A percentile compares a stretch with the other conserved stretches of the same genome.
Conservation (phyloP, 2,113 vertebrate species). For the Oryzias melastigma region DNA sequence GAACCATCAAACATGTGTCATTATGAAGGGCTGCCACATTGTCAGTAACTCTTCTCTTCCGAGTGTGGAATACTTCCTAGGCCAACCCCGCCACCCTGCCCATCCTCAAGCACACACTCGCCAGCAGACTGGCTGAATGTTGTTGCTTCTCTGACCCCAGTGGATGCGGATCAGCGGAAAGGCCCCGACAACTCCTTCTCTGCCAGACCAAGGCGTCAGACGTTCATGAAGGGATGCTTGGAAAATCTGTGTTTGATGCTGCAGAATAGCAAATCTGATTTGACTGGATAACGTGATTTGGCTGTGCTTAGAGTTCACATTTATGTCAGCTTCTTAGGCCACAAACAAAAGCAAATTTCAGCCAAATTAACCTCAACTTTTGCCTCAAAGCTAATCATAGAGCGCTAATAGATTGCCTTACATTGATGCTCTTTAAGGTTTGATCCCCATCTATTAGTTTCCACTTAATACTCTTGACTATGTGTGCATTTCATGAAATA, state of each 20-base stretch:
- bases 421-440: conserved; percentile 37
- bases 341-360: conserved; percentile 65
- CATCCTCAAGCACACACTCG: conserved; percentile 1
- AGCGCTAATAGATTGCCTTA: conserved; percentile 51
- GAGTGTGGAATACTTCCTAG: conserved; percentile 52
- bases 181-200: conserved; percentile 56
- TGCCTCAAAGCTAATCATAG: conserved; percentile 52
- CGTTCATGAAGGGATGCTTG: conserved; percentile 63
- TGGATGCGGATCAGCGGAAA: conserved; percentile 69
- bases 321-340: conserved; percentile 48
- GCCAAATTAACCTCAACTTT: conserved; percentile 57
- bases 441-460: conserved; percentile 51
- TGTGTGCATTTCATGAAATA: conserved; percentile 26
- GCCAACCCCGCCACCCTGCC: background rate
- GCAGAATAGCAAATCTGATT: conserved; percentile 71
- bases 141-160: conserved; percentile 58
- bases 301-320: conserved; percentile 49
- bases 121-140: conserved; percentile 32
- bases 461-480: conserved; percentile 32
- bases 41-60: conserved; percentile 67
- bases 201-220: conserved; percentile 54
- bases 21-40: conserved; percentile 62
- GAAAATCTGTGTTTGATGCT: conserved; percentile 70
- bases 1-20: conserved; percentile 66
- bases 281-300: conserved; percentile 70